These are phyloP conservation scores for Nautilus pompilius DNA, from an alignment of 1,140 invertebrate genomes.

Conservation along the genomic window DNA sequence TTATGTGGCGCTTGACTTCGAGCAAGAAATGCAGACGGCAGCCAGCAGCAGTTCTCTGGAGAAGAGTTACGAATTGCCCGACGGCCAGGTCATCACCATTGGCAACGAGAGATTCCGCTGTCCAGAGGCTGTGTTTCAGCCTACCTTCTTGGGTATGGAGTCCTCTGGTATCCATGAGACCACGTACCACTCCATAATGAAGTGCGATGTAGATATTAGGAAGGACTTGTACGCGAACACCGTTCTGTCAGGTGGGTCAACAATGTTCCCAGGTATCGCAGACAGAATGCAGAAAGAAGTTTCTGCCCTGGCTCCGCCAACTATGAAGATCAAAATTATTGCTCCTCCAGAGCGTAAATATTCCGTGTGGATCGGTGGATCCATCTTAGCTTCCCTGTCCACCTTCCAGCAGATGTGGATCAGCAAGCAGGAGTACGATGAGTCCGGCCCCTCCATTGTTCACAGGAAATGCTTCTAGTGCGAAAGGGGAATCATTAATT, in stretches of 20 bases:
- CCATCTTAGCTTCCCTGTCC: conserved; percentile 61
- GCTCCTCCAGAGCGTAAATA: conserved; percentile 54
- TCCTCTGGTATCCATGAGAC: conserved; percentile 55
- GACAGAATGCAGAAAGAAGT: conserved; percentile 32
- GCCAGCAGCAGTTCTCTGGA: conserved; percentile 60
- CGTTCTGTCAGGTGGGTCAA: conserved; percentile 89
- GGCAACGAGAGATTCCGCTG: conserved; percentile 55
- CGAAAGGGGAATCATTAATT: too few relatives aligned
- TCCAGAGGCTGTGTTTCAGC: conserved; percentile 67
- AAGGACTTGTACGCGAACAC: conserved; percentile 89
- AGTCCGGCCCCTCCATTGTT: conserved; percentile 88
- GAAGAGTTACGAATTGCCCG: conserved; percentile 57
- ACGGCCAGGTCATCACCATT: conserved; percentile 53
- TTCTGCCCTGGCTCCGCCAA: conserved; percentile 19
- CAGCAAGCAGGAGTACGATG: conserved; percentile 92
- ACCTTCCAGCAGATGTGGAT: conserved; percentile 71
- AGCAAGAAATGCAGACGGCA: conserved; percentile 90
- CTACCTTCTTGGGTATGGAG: conserved; percentile 46
- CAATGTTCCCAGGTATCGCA: conserved; percentile 76
- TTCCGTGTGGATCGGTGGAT: conserved; percentile 51
- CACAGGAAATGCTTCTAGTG: conserved; percentile 58
- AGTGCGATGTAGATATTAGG: conserved; percentile 71
- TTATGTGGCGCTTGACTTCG: conserved; percentile 79
- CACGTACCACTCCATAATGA: conserved; percentile 83
- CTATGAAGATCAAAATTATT: conserved; percentile 41